A percentile compares a stretch with the other conserved stretches of the same genome.
phyloP scores from a whole-genome alignment of 2,888 invertebrate genomes.

The Gymnocheta viridis region DNA sequence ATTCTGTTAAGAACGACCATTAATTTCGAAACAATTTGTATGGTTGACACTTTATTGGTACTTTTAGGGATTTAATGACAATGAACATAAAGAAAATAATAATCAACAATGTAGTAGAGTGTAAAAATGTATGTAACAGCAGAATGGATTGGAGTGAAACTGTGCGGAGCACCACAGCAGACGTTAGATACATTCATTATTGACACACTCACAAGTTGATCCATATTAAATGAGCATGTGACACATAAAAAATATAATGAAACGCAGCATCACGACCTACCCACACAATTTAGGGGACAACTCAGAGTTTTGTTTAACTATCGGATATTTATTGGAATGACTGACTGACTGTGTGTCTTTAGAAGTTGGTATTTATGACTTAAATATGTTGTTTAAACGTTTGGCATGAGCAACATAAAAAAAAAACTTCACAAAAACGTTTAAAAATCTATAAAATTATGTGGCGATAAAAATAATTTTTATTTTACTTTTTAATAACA shows the following conservation, averaged over 20 bases:
- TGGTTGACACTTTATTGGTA: constrained; percentile 64
- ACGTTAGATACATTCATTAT: constrained; percentile 49
- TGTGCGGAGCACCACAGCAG: constrained; percentile 1
- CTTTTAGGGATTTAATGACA: constrained; percentile 67
- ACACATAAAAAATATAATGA: constrained; percentile 12
- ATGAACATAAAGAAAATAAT: constrained; percentile 54
- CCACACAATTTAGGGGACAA: constrained; percentile 15
- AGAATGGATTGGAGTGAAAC: constrained; percentile 7
- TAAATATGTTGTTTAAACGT: constrained; percentile 33
- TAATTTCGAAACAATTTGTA: constrained; percentile 62
- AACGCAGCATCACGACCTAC: constrained; percentile 27
- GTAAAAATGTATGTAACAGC: constrained; percentile 2
- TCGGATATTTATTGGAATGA: not conserved
- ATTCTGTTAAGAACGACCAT: constrained; percentile 21
- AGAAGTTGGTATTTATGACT: constrained; percentile 16
- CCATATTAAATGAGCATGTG: constrained; percentile 41
- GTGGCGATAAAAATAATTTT: not conserved
- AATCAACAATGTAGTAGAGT: constrained; percentile 25
- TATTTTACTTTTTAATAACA: constrained; percentile 42
- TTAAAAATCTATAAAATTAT: constrained; percentile 62
- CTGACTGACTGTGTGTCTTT: not conserved
- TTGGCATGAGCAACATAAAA: constrained; percentile 14
- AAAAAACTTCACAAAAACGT: constrained; percentile 32
- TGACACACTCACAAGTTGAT: constrained; percentile 57
- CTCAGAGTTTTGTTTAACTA: not conserved